phyloP scores from a whole-genome alignment of 2,797 vertebrate species.

The Pelobates cultripes region DNA sequence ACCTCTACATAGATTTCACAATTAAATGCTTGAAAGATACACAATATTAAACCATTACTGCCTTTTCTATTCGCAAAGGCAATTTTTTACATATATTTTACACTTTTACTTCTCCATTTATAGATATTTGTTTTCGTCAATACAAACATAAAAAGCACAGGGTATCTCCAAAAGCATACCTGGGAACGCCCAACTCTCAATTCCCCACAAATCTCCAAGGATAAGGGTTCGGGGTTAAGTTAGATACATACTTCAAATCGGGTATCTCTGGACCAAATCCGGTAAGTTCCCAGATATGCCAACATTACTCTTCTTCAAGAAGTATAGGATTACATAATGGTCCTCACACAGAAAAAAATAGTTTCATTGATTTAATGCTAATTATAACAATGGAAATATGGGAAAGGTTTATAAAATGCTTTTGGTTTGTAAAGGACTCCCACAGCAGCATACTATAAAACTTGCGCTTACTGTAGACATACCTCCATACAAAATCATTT shows the following conservation, averaged over 20 bases:
- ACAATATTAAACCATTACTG: slow-evolving; percentile 34
- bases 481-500: not conserved
- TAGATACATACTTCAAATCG: too few species aligned
- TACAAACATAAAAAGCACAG: slow-evolving; percentile 59
- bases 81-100: slow-evolving; percentile 36
- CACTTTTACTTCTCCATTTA: slow-evolving; percentile 24
- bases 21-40: slow-evolving; percentile 54
- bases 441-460: not conserved
- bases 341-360: not conserved
- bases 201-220: too few species aligned
- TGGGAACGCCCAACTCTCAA: too few species aligned
- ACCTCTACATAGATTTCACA: slow-evolving; percentile 55
- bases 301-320: not conserved
- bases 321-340: not conserved
- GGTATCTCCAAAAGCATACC: not conserved
- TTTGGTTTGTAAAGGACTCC: not conserved
- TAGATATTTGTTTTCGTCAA: slow-evolving; percentile 60
- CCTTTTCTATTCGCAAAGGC: slow-evolving; percentile 41
- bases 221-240: too few species aligned
- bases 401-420: slow-evolving; percentile 5
- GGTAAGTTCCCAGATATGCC: too few species aligned
- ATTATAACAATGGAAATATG: not conserved
- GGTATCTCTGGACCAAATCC: too few species aligned
- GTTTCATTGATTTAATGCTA: not conserved
- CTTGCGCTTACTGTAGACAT: not conserved